A percentile compares a stretch with the other conserved stretches of the same genome.
Evolutionary conservation across 1,140 invertebrate genomes (phyloP).

Genomic region (Diprion similis): DNA sequence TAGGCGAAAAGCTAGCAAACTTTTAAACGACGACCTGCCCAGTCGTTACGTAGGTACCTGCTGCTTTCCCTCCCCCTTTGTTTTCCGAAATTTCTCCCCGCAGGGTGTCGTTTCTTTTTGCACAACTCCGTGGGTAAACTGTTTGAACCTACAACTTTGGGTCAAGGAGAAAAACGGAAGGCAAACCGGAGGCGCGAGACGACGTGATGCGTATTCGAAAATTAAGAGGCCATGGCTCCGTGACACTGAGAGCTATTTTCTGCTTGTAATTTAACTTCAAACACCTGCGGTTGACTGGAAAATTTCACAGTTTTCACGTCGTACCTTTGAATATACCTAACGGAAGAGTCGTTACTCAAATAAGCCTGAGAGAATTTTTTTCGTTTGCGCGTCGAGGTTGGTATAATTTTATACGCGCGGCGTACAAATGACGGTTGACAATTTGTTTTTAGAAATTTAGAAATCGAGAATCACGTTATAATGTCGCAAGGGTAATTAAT

Average conservation of each 20-base stretch:
- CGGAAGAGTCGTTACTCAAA: background rate
- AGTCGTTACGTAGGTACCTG: background rate
- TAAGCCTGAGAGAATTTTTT: background rate
- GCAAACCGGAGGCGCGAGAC: background rate
- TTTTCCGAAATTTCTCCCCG: conserved; percentile 31
- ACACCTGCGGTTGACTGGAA: background rate
- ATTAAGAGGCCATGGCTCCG: background rate
- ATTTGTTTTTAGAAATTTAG: background rate
- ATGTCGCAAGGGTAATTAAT: background rate
- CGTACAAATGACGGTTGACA: background rate
- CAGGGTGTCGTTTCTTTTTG: conserved; percentile 24
- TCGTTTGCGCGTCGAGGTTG: too few species aligned
- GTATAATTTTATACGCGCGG: too few species aligned
- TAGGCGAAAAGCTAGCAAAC: background rate
- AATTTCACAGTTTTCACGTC: background rate
- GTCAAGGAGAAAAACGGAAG: too few species aligned
- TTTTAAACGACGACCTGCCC: background rate
- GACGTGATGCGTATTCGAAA: background rate
- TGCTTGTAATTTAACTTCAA: background rate
- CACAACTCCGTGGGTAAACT: background rate
- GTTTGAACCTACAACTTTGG: background rate
- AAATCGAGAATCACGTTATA: background rate
- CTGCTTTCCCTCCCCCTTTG: conserved; percentile 16
- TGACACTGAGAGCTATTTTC: background rate
- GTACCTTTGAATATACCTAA: background rate